Conservation (phyloP, 2,888 invertebrate genomes). For the Pocota personata region DNA sequence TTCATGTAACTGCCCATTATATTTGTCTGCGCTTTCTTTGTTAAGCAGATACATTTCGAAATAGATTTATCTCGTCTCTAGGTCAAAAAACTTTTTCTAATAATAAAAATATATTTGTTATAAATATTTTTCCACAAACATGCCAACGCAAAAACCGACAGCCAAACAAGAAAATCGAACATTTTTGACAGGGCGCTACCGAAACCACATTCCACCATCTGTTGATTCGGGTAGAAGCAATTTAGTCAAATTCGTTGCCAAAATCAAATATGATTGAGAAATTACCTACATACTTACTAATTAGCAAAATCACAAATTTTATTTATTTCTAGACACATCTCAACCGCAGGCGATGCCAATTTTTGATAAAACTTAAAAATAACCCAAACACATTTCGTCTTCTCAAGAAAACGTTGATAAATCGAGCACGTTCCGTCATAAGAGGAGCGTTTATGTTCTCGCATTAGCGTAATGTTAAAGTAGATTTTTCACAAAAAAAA, state of each 20-base stretch:
- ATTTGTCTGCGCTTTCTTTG: background rate
- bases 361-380: constrained; percentile 15
- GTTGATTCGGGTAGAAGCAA: constrained; percentile 5
- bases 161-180: background rate
- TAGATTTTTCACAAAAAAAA: background rate
- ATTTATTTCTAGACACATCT: background rate
- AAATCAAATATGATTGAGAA: background rate
- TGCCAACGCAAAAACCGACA: background rate
- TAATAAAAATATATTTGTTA: background rate
- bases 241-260: constrained; percentile 15
- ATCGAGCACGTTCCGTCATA: constrained; percentile 28
- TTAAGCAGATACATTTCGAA: background rate
- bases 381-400: background rate
- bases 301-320: constrained; percentile 9
- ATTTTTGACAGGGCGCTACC: background rate
- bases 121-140: background rate
- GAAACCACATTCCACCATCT: constrained; percentile 15
- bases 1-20: background rate
- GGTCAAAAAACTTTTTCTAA: constrained; percentile 36
- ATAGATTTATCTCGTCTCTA: background rate
- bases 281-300: constrained; percentile 21
- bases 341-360: constrained; percentile 3
- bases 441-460: constrained; percentile 19
- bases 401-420: background rate
- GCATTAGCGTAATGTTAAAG: constrained; percentile 37